phyloP scores from a whole-genome alignment of 2,888 invertebrate genomes.

The Pammene aurita region DNA sequence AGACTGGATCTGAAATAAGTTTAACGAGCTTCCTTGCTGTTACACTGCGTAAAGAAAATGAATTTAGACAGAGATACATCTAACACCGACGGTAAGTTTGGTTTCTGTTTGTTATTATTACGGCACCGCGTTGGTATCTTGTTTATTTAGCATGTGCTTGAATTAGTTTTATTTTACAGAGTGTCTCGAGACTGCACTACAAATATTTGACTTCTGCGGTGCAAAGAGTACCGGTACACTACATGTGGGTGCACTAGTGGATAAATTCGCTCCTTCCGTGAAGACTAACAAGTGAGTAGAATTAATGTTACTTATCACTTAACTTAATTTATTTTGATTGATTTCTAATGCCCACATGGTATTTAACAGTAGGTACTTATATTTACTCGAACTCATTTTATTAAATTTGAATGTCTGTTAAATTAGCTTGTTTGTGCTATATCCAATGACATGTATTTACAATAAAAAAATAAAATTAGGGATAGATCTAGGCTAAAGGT shows the following conservation, averaged over 20 bases:
- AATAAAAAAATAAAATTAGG: no score
- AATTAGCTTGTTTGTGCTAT: no score
- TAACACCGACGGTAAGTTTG: slow-evolving; percentile 66
- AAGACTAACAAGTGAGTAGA: slow-evolving; percentile 74
- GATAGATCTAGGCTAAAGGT: no score
- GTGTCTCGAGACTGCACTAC: slow-evolving; percentile 72
- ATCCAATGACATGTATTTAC: no score
- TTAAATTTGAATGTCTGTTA: neutral
- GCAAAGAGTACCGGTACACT: slow-evolving; percentile 64
- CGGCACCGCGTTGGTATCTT: slow-evolving; percentile 67
- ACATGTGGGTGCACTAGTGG: slow-evolving; percentile 72
- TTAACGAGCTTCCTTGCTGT: slow-evolving; percentile 38
- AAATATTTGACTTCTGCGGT: slow-evolving; percentile 76
- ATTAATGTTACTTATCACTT: neutral
- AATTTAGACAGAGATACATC: slow-evolving; percentile 64
- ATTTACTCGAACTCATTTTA: neutral
- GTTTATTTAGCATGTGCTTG: slow-evolving; percentile 57
- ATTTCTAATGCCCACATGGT: neutral
- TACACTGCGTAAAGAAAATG: slow-evolving; percentile 54
- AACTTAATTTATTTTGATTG: neutral
- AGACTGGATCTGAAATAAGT: slow-evolving; percentile 34
- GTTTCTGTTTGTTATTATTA: slow-evolving; percentile 55
- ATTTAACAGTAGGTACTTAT: neutral
- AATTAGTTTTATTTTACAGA: slow-evolving; percentile 67
- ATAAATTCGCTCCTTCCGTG: slow-evolving; percentile 73